Evolutionary conservation across 2,113 vertebrate genomes (phyloP), one percentile per base, ranked within the genome.

Genomic region (Sakesphorus luctuosus): DNA sequence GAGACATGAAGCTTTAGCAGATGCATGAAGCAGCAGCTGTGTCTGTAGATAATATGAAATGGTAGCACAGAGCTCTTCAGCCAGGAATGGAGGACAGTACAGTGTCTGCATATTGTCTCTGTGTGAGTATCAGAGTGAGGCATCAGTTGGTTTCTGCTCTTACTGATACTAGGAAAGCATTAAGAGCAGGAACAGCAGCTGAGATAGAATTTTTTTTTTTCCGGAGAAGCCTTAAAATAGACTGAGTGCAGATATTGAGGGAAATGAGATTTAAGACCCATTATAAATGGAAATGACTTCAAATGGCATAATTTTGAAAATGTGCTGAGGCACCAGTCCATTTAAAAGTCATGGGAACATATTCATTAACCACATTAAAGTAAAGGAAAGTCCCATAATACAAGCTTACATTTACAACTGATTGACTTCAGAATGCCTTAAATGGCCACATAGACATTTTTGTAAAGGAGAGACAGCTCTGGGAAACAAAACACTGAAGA

Each of bases 231-330:
- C 80, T 92, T 94, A 94, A 92, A 97, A 94, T 95, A 86, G 85
- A 81, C 59, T 91, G 90, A 93, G 56, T 62, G 92, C 43, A 95
- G 87, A 93, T 91, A 96, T 74, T 94, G 90, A 96, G 47, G 68
- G 66, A 96, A 96, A 96, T 95, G 44, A 93, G 76, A 96, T 97
- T 97, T 96, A 96, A 96, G 65, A 56, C 47, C 79, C 93, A 87
- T 96, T 96, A 95, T 94, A 94, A 93, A 89, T 92, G 86, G 79
- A 94, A 93, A 90, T 90, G 52, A 89, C 90, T 94, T 95, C 73
- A 94, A 91, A 91, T 52, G 91, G 68, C 81, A 68, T 82, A 53
- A 92, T 95, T 93, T 50, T 94, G 85, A 92, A 94, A 97, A 90
- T 95, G 49, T 90, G 83, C 90, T 95, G 93, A 84, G 94, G 65